Evolutionary conservation across 2,888 invertebrate species (phyloP), one percentile per base, ranked within the genome.

Genomic region (Nomada fabriciana): DNA sequence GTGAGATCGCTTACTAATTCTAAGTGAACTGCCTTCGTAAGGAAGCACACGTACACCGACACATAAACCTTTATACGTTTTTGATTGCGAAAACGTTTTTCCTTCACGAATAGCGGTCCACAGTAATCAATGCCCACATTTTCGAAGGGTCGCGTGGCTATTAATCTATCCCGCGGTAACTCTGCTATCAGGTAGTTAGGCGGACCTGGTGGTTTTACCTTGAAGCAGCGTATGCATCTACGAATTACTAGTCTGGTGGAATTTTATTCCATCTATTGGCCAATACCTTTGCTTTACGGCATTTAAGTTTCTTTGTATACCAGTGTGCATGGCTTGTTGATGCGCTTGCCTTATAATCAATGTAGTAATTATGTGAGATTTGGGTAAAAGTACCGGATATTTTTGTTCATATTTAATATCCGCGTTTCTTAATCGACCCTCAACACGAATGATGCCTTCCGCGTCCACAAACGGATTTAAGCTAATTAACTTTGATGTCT

Each of bases 281-380:
- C 74, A 68, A 4, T 42, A 63, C 18, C 15, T 52, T 29, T 47
- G 43, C 1, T 59, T 55, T 1, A 73, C 15, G 29, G 15, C 9
- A 13, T 63, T 15, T 1, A 73, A 11, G 0, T 59, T 65, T 0
- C 65, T 15, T 2, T 13, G 47, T 1, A 15, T 29, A 7, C 68
- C 75, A 2, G 25, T 20, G 47, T 69, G 68, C 1, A 43, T 18
- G 4, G 15, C 2, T 20, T 18, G n/a, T 0, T 20, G 2, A n/a
- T 69, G 68, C 0, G 18, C 10, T 2, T 69, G 29, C 3, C 53
- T 9, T 1, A 75, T 25, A 18, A 75, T 75, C 2, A 69, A 20
- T 25, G 25, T 25, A 9, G 20, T 23, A 1, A 55, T 43, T 1
- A 69, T 20, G 0, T 61, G 47, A 9, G 29, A 3, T 4, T 59